Evolutionary conservation across 2,113 vertebrate genomes (phyloP).

Genomic region (Eleginops maclovinus): DNA sequence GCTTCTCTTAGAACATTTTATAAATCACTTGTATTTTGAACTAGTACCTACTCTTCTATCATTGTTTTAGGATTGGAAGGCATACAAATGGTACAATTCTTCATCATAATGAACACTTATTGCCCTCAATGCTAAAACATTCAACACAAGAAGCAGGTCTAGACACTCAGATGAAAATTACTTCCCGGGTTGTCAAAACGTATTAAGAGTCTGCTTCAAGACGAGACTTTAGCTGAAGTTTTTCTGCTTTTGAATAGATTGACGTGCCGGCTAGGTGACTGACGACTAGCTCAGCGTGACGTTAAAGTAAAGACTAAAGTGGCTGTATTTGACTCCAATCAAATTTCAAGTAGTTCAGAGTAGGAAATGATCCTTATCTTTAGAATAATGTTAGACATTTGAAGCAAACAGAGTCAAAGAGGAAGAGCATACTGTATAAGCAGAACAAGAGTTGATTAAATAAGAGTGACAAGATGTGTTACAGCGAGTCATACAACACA

Average conservation of each 20-base stretch:
- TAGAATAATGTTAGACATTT: neutral
- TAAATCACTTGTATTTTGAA: neutral
- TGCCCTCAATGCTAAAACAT: neutral
- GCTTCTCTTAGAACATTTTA: neutral
- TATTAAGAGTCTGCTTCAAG: neutral
- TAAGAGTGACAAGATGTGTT: slow-evolving; percentile 19
- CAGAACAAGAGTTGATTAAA: neutral
- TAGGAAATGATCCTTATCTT: slow-evolving; percentile 5
- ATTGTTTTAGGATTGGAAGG: neutral
- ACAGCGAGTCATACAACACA: neutral
- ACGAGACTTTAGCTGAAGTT: neutral
- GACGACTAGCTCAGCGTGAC: neutral
- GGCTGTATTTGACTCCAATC: neutral
- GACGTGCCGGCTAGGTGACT: neutral
- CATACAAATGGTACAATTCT: neutral
- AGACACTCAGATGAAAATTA: neutral
- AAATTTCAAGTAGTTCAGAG: neutral
- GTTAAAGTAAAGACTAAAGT: neutral
- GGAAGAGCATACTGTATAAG: slow-evolving; percentile 2
- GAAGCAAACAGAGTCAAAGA: neutral
- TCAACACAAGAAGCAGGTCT: neutral
- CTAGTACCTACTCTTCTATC: slow-evolving; percentile 3
- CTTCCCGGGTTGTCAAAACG: neutral
- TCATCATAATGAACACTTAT: neutral
- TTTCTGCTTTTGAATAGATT: neutral